Conservation (phyloP, 2,797 vertebrate genomes). For the Lutjanus argentimaculatus region DNA sequence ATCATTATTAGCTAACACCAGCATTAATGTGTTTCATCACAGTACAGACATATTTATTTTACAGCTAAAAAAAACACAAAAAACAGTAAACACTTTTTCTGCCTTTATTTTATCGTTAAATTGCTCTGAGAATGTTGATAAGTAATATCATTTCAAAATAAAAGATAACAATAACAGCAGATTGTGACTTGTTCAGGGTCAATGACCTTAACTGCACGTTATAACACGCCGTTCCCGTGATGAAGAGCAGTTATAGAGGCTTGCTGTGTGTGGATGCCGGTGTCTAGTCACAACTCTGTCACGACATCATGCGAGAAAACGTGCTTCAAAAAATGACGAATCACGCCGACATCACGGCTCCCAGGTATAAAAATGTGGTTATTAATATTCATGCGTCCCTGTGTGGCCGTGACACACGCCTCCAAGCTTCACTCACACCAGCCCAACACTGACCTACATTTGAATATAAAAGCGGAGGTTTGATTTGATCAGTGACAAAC, state of each 20-base stretch:
- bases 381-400: not conserved
- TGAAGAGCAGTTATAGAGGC: not conserved
- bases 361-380: not conserved
- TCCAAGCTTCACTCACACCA: no score
- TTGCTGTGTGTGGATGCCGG: not conserved
- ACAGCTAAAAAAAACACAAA: not conserved
- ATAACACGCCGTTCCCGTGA: not conserved
- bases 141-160: not conserved
- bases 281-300: not conserved
- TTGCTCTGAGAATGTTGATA: no score
- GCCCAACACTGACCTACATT: not conserved
- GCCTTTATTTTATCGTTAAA: not conserved
- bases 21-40: no score
- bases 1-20: no score
- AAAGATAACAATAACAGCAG: not conserved
- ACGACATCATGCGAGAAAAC: constrained; percentile 3
- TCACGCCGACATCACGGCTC: not conserved
- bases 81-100: not conserved
- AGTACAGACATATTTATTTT: no score
- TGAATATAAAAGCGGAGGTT: not conserved
- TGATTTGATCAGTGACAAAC: not conserved
- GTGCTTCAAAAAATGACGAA: not conserved
- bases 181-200: not conserved
- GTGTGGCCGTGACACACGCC: not conserved
- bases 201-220: not conserved